Percentiles rank a stretch among this genome's conserved stretches.
Conservation (phyloP, 2,113 vertebrate species). For the Phalacrocorax pelagicus region DNA sequence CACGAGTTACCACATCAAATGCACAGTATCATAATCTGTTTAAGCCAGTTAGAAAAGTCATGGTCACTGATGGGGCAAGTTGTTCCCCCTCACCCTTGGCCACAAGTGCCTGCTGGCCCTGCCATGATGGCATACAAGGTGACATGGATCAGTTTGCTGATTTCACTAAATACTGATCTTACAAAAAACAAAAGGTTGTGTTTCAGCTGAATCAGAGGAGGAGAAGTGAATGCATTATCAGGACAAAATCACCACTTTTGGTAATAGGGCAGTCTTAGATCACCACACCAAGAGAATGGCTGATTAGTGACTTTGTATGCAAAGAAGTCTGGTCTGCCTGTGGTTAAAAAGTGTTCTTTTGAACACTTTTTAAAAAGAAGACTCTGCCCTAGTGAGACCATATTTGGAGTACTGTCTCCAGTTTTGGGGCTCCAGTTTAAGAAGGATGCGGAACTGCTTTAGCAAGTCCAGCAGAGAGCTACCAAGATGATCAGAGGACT, state of each 20-base stretch:
- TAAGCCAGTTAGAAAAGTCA: not conserved
- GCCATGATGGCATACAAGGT: not conserved
- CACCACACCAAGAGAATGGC: not conserved
- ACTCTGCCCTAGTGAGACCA: no score
- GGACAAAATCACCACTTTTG: not conserved
- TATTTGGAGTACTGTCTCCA: no score
- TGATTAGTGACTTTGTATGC: not conserved
- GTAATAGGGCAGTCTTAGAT: not conserved
- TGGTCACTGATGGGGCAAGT: not conserved
- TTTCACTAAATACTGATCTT: not conserved
- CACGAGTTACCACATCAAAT: not conserved
- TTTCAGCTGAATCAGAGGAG: not conserved
- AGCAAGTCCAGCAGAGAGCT: no score
- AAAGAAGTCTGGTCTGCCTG: not conserved
- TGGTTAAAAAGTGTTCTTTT: not conserved
- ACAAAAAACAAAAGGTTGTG: not conserved
- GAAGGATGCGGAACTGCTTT: no score
- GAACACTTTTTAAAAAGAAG: not conserved
- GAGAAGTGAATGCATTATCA: not conserved
- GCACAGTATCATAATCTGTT: not conserved
- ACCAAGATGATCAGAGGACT: no score
- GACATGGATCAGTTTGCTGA: not conserved
- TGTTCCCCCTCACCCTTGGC: not conserved
- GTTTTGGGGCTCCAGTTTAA: no score
- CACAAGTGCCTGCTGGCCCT: not conserved